Percentiles rank a stretch among this genome's conserved stretches.
phyloP scores from a whole-genome alignment of 1,140 invertebrate species.

The Drosophila nannoptera region DNA sequence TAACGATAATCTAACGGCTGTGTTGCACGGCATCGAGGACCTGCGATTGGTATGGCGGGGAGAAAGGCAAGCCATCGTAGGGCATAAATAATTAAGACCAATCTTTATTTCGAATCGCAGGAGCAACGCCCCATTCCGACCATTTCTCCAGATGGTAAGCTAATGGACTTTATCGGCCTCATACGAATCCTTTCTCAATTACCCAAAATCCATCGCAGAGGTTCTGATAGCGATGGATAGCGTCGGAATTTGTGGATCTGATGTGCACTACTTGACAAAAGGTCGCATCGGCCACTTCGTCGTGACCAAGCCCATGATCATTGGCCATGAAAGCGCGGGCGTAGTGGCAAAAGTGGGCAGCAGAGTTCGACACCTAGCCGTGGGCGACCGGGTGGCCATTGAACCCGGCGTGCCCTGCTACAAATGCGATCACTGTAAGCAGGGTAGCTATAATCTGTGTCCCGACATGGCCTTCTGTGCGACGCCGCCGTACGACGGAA shows the following conservation, averaged over 20 bases:
- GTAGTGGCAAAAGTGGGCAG: conserved; percentile 84
- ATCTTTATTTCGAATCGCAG: conserved; percentile 78
- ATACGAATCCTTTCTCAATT: neutral
- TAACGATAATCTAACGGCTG: conserved; percentile 82
- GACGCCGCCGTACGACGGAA: conserved; percentile 93
- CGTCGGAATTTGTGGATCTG: conserved; percentile 97
- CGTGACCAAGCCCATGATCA: conserved; percentile 90
- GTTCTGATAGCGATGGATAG: conserved; percentile 92
- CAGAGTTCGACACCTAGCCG: conserved; percentile 81
- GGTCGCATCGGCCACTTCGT: conserved; percentile 92
- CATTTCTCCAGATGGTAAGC: conserved; percentile 81
- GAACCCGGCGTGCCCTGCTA: conserved; percentile 95
- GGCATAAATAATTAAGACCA: neutral
- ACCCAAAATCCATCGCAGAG: conserved; percentile 78
- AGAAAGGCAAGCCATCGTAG: neutral
- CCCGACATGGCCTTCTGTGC: conserved; percentile 92
- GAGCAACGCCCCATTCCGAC: conserved; percentile 85
- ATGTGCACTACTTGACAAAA: conserved; percentile 93
- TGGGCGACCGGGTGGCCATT: conserved; percentile 93
- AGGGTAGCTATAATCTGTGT: conserved; percentile 94
- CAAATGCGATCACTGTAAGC: conserved; percentile 90
- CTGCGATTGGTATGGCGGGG: conserved; percentile 81
- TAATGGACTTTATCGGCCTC: neutral
- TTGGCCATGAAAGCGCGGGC: conserved; percentile 92
- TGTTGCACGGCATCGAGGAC: conserved; percentile 89